Conservation (phyloP, 2,888 invertebrate species). For the Germaria angustata region DNA sequence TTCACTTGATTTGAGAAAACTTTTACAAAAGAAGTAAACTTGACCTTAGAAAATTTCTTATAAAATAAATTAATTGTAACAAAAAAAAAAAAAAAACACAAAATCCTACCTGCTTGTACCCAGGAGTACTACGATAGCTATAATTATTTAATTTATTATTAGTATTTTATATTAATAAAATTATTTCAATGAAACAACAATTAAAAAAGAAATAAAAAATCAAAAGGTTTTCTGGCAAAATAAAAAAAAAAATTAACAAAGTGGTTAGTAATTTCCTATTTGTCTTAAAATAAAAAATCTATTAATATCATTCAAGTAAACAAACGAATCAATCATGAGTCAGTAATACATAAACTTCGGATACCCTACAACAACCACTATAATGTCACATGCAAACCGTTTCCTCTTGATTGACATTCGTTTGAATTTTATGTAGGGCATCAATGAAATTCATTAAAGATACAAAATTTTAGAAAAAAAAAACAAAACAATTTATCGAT, state of each 20-base stretch:
- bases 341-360: slow-evolving; percentile 7
- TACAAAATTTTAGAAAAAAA: slow-evolving; percentile 30
- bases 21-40: slow-evolving; percentile 42
- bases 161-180: background rate
- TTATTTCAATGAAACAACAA: slow-evolving; percentile 1
- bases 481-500: slow-evolving; percentile 67
- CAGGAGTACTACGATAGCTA: background rate
- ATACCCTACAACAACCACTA: slow-evolving; percentile 28
- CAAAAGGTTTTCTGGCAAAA: slow-evolving; percentile 52
- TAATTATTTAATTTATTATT: background rate
- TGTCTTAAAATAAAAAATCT: slow-evolving; percentile 56
- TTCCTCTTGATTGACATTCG: background rate
- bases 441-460: slow-evolving; percentile 43
- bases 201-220: slow-evolving; percentile 9
- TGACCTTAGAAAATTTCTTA: slow-evolving; percentile 35
- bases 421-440: slow-evolving; percentile 45
- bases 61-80: background rate
- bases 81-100: background rate
- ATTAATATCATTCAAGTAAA: slow-evolving; percentile 41
- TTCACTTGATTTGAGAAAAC: background rate
- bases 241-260: background rate
- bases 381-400: background rate
- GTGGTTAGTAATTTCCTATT: slow-evolving; percentile 64
- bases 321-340: slow-evolving; percentile 18
- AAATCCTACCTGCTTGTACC: slow-evolving; percentile 31